Conservation (phyloP, 2,113 vertebrate species). For the Pimephales promelas region DNA sequence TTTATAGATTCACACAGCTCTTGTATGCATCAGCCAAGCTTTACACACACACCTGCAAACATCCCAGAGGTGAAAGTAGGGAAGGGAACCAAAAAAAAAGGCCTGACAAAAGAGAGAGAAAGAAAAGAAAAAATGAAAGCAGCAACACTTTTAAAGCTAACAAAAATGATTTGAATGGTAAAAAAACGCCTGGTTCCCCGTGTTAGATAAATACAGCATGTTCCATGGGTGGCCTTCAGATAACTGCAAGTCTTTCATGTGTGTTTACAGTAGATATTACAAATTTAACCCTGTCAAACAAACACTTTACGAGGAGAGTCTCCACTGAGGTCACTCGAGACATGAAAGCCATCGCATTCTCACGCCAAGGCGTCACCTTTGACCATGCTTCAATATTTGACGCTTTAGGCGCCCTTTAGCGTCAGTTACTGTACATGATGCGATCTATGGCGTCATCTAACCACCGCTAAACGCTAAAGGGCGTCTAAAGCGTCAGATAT, state of each 20-base stretch:
- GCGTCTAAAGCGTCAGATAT: too few relatives aligned
- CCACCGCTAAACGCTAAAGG: too few relatives aligned
- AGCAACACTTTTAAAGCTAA: constrained; percentile 4
- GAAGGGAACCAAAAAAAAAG: background rate
- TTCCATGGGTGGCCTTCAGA: constrained; percentile 43
- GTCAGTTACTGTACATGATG: too few relatives aligned
- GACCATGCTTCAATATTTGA: too few relatives aligned
- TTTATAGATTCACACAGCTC: constrained; percentile 16
- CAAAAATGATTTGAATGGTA: constrained; percentile 1
- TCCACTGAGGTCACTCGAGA: constrained; percentile 48
- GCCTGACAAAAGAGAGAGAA: constrained; percentile 1
- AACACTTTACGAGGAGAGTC: background rate
- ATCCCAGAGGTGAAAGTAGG: constrained; percentile 27
- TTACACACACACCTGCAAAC: constrained; percentile 37
- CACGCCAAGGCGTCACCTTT: too few relatives aligned
- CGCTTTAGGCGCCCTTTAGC: too few relatives aligned
- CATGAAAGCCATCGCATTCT: too few relatives aligned
- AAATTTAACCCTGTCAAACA: constrained; percentile 23
- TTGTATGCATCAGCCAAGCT: background rate
- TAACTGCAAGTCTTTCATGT: constrained; percentile 32
- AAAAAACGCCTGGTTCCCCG: background rate
- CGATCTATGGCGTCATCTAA: too few relatives aligned
- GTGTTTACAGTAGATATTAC: constrained; percentile 38
- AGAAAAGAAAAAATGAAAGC: constrained; percentile 16
- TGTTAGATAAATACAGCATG: constrained; percentile 34